Percentiles rank a stretch among this genome's conserved stretches.
Evolutionary conservation across 1,140 invertebrate species (phyloP).

Genomic region (Lordiphosa collinella): DNA sequence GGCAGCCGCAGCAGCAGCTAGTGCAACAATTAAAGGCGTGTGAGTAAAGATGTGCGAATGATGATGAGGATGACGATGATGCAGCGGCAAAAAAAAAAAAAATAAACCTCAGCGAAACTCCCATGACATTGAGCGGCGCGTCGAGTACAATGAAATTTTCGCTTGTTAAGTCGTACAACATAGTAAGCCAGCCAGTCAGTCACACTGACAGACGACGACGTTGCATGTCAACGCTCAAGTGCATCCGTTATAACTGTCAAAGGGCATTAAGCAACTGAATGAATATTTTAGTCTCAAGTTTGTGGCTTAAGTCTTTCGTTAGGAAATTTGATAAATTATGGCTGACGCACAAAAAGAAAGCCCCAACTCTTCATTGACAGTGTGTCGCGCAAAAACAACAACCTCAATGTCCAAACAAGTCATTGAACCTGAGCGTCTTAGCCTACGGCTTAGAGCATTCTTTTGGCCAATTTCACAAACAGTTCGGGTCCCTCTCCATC

Average conservation of each 20-base stretch:
- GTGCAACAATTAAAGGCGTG: conserved; percentile 70
- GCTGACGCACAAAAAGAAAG: conserved; percentile 4
- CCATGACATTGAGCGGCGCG: conserved; percentile 69
- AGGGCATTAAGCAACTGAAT: conserved; percentile 31
- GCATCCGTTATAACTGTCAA: conserved; percentile 74
- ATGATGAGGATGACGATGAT: conserved; percentile 30
- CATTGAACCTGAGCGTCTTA: conserved; percentile 56
- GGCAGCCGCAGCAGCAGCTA: conserved; percentile 23
- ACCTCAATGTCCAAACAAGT: conserved; percentile 36
- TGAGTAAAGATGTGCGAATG: conserved; percentile 43
- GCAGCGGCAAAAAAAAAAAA: conserved; percentile 11
- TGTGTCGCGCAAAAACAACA: conserved; percentile 47
- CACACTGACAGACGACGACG: conserved; percentile 56
- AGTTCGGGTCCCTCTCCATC: conserved; percentile 1
- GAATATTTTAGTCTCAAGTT: too few relatives aligned
- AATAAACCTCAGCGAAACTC: conserved; percentile 33
- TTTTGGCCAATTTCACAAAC: conserved; percentile 69
- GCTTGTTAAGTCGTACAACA: background rate
- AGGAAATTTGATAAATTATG: background rate
- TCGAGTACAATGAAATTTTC: conserved; percentile 62
- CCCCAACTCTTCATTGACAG: conserved; percentile 13
- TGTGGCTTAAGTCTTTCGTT: too few relatives aligned
- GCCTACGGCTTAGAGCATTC: conserved; percentile 63
- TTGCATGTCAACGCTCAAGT: conserved; percentile 65
- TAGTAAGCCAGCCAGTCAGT: conserved; percentile 7